Evolutionary conservation across 2,113 vertebrate species (phyloP).

Genomic region (Eptesicus fuscus): DNA sequence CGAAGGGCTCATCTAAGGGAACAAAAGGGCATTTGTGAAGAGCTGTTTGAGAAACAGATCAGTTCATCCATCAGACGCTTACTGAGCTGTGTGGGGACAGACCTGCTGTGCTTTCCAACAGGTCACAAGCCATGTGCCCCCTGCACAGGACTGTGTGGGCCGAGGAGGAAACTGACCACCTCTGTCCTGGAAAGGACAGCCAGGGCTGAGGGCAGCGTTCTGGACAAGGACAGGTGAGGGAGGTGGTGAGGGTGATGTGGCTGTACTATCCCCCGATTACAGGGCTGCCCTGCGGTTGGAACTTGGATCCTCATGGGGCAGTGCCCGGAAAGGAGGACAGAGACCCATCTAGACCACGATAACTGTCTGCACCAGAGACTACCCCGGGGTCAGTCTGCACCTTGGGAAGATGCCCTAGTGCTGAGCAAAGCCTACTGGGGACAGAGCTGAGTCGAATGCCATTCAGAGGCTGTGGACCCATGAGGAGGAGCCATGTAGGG

Average conservation of each 20-base stretch:
- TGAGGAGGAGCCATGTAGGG: no score
- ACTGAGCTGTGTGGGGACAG: background rate
- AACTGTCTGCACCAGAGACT: background rate
- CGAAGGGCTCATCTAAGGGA: background rate
- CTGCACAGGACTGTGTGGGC: no score
- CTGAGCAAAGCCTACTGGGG: background rate
- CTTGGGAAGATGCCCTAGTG: background rate
- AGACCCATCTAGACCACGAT: background rate
- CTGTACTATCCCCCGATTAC: no score
- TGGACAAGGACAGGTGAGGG: background rate
- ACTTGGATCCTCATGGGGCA: no score
- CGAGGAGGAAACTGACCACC: no score
- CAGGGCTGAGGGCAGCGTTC: background rate
- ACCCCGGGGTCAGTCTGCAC: no score
- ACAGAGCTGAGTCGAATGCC: background rate
- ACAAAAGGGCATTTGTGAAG: background rate
- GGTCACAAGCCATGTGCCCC: no score
- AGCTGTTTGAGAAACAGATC: background rate
- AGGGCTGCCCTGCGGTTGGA: no score
- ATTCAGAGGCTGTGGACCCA: background rate
- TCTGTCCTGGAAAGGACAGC: no score
- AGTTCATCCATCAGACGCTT: background rate
- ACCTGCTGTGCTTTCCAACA: background rate
- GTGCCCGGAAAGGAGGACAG: background rate
- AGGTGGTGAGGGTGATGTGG: no score